phyloP scores from a whole-genome alignment of 2,113 vertebrate species.

The Alaudala cheleensis region DNA sequence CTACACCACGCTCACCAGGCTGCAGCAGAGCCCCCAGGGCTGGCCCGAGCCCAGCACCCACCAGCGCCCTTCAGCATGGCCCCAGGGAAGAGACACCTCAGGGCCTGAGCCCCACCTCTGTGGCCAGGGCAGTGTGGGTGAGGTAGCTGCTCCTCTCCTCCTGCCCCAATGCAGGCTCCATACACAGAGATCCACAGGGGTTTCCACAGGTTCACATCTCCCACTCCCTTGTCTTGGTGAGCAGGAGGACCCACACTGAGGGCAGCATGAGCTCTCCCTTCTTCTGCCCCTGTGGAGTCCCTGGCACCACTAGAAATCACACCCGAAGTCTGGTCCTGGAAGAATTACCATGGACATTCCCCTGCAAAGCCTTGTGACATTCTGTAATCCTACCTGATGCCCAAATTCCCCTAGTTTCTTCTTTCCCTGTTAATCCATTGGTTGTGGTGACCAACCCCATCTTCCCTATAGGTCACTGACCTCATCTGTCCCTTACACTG shows the following conservation, averaged over 20 bases:
- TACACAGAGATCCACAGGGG: accelerated
- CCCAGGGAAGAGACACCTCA: neutral
- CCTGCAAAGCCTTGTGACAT: too few species aligned
- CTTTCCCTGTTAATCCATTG: too few species aligned
- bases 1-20: accelerated
- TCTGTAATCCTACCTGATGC: too few species aligned
- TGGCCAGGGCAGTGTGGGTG: accelerated
- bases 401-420: too few species aligned
- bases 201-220: neutral
- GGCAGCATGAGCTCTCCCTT: neutral
- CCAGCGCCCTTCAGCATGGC: accelerated
- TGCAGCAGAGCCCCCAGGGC: accelerated
- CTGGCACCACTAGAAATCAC: too few species aligned
- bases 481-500: too few species aligned
- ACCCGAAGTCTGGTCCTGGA: too few species aligned
- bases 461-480: too few species aligned
- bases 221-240: neutral
- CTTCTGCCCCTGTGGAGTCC: neutral
- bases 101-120: neutral
- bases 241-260: neutral
- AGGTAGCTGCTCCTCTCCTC: neutral
- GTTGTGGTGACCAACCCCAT: too few species aligned
- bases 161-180: neutral
- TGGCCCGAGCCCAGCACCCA: accelerated
- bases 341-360: too few species aligned